phyloP scores from a whole-genome alignment of 2,797 vertebrate species.

The Sciaenops ocellatus region DNA sequence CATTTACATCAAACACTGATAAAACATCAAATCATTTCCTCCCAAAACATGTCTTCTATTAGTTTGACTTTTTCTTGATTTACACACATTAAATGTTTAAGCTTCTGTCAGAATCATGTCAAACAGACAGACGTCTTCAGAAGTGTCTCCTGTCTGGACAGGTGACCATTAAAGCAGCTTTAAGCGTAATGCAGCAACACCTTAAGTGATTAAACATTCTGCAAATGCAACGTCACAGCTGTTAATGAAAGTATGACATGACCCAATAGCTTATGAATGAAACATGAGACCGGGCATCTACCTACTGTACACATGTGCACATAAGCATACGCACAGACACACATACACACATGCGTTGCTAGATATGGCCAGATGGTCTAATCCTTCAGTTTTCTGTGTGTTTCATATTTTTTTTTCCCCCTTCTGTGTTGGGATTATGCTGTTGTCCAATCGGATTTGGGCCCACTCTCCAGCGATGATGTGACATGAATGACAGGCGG shows the following conservation, averaged over 20 bases:
- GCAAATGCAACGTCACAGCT: constrained; percentile 26
- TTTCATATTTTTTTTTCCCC: constrained; percentile 72
- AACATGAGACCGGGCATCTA: constrained; percentile 31
- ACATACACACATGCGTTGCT: constrained; percentile 33
- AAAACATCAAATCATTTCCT: not conserved
- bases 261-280: constrained; percentile 63
- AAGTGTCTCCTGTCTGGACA: not conserved
- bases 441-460: constrained; percentile 75
- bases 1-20: not conserved
- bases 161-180: constrained; percentile 25
- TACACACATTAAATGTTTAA: not conserved
- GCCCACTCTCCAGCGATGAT: constrained; percentile 68
- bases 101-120: no score
- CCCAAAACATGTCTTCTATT: not conserved
- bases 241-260: constrained; percentile 55
- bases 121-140: not conserved
- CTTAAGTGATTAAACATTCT: constrained; percentile 31
- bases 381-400: constrained; percentile 74
- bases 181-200: constrained; percentile 41
- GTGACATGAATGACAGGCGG: constrained; percentile 72
- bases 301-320: constrained; percentile 21
- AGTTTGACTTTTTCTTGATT: not conserved
- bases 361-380: constrained; percentile 80
- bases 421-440: constrained; percentile 75
- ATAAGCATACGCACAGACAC: constrained; percentile 25